Conservation (phyloP, 2,797 vertebrate genomes). For the Carduelis carduelis region DNA sequence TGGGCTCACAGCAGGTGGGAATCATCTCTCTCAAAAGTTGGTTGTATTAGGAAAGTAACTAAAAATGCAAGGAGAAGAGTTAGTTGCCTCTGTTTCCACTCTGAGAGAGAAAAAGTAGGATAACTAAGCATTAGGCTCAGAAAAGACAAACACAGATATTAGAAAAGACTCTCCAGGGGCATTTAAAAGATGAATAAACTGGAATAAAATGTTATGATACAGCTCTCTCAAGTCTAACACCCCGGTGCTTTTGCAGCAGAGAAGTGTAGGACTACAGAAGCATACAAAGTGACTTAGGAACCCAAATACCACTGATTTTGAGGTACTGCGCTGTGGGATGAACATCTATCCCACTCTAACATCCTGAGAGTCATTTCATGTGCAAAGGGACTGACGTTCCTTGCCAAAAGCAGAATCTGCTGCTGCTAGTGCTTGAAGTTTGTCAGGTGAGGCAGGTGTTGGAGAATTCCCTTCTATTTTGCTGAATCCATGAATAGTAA, state of each 20-base stretch:
- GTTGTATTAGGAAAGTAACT: slow-evolving; percentile 52
- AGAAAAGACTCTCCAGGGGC: background rate
- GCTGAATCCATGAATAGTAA: slow-evolving; percentile 65
- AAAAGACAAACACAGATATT: background rate
- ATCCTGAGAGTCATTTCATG: background rate
- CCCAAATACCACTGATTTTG: background rate
- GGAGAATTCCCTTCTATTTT: slow-evolving; percentile 53
- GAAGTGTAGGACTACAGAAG: background rate
- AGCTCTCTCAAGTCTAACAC: background rate
- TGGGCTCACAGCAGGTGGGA: slow-evolving; percentile 18
- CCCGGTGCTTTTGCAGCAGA: background rate
- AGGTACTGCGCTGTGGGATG: background rate
- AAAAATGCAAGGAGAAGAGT: background rate
- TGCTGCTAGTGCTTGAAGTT: slow-evolving; percentile 54
- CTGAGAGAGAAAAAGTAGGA: background rate
- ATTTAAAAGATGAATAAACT: slow-evolving; percentile 1
- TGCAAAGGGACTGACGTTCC: background rate
- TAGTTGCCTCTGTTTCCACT: background rate
- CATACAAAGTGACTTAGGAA: background rate
- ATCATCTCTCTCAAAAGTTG: slow-evolving; percentile 37
- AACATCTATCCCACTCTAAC: background rate
- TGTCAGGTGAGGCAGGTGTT: slow-evolving; percentile 18
- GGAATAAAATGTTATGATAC: background rate
- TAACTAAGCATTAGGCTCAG: background rate
- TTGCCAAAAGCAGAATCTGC: background rate